Conservation (phyloP, 2,797 vertebrate species). For the Holocentrus rufus region DNA sequence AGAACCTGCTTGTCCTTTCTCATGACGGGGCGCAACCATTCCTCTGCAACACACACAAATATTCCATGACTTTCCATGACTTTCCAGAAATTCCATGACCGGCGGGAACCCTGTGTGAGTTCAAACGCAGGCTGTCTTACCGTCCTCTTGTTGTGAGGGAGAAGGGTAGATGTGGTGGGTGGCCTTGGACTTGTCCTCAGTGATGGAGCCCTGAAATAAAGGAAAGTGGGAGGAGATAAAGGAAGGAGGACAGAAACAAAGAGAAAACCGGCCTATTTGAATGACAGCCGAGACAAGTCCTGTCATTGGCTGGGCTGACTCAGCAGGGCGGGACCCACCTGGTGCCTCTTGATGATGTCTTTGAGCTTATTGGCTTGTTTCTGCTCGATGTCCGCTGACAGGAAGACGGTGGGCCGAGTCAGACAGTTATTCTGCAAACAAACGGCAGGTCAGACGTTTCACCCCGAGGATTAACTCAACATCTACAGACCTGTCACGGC, state of each 20-base stretch:
- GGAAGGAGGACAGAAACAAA: not conserved
- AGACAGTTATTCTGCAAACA: conserved; percentile 91
- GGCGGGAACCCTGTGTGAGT: accelerated
- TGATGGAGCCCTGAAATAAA: conserved; percentile 88
- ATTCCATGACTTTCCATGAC: too few species aligned
- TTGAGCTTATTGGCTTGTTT: conserved; percentile 95
- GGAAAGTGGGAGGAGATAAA: not conserved
- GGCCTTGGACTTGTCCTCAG: conserved; percentile 96
- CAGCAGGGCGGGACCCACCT: conserved; percentile 79
- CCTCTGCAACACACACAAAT: conserved; percentile 85
- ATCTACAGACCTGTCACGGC: too few species aligned
- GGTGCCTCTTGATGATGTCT: conserved; percentile 97
- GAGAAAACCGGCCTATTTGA: not conserved
- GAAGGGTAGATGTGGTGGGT: conserved; percentile 93
- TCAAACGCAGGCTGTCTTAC: conserved; percentile 68
- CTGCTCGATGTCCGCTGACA: conserved; percentile 92
- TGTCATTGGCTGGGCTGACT: not conserved
- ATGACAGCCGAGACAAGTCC: not conserved
- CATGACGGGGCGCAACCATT: conserved; percentile 96
- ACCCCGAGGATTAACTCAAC: not conserved
- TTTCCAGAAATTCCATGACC: too few species aligned
- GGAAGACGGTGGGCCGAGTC: conserved; percentile 93
- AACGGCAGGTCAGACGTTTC: not conserved
- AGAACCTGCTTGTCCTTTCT: conserved; percentile 96
- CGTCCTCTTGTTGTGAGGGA: conserved; percentile 89